Conservation (phyloP, 1,140 invertebrate genomes). For the Druon quercuslanigerum region DNA sequence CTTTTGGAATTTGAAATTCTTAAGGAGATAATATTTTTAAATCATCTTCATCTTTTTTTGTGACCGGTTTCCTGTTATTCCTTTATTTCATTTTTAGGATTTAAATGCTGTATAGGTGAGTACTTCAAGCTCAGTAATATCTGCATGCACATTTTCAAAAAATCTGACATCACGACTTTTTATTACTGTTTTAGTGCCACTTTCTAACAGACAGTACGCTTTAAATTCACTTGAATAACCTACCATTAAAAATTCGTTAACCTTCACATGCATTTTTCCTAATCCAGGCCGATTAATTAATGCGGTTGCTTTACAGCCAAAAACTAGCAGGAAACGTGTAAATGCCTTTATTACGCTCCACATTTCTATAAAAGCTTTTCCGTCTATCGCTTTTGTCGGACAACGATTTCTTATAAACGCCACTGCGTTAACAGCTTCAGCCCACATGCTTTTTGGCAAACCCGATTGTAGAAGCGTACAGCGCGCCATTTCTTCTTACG, state of each 20-base stretch:
- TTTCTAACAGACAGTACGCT: constrained; percentile 42
- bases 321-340: constrained; percentile 55
- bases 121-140: neutral
- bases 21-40: neutral
- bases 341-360: constrained; percentile 56
- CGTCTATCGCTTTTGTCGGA: constrained; percentile 42
- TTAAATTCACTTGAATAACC: constrained; percentile 44
- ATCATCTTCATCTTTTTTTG: neutral
- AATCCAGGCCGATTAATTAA: constrained; percentile 38
- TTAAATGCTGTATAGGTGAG: neutral
- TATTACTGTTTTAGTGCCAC: constrained; percentile 31
- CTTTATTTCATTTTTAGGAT: neutral
- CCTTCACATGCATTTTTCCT: constrained; percentile 46
- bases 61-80: neutral
- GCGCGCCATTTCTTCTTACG: constrained; percentile 40
- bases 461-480: constrained; percentile 43
- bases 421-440: constrained; percentile 42
- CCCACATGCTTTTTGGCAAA: constrained; percentile 52
- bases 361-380: constrained; percentile 51
- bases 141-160: neutral
- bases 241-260: constrained; percentile 48
- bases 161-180: too few relatives aligned
- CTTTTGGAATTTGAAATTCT: neutral
- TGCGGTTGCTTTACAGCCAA: constrained; percentile 42
- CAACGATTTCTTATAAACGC: constrained; percentile 46